Conservation (phyloP, 2,797 vertebrate species). For the Huso huso region DNA sequence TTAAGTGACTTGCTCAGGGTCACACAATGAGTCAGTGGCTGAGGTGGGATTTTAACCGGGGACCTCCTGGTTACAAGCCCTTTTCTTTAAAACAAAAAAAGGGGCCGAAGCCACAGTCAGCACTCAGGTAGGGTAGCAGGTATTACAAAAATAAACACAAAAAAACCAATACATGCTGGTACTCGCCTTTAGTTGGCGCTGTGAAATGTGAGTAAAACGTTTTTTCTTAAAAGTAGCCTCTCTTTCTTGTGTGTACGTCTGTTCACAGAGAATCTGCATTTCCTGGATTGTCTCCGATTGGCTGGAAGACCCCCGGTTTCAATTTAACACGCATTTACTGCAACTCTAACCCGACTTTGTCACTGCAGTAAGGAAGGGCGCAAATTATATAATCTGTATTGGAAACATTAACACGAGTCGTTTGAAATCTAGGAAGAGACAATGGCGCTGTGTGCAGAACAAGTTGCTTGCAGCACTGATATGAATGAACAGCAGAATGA, state of each 20-base stretch:
- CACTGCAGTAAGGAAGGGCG: slow-evolving; percentile 1
- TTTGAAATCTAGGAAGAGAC: neutral
- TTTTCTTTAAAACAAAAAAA: too few relatives aligned
- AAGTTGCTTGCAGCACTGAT: slow-evolving; percentile 5
- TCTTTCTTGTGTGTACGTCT: slow-evolving; percentile 1
- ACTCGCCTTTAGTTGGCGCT: slow-evolving; percentile 24
- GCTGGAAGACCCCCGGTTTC: slow-evolving; percentile 7
- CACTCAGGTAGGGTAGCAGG: too few relatives aligned
- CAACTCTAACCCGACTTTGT: slow-evolving; percentile 28
- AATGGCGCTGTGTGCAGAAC: slow-evolving; percentile 46
- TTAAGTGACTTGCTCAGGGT: too few relatives aligned
- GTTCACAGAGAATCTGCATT: neutral
- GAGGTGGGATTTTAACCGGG: too few relatives aligned
- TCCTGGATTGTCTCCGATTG: slow-evolving; percentile 13
- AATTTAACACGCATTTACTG: slow-evolving; percentile 25
- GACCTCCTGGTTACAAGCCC: too few relatives aligned
- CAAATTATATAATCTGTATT: neutral
- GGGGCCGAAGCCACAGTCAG: too few relatives aligned
- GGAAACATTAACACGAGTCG: neutral
- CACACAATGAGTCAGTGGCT: too few relatives aligned
- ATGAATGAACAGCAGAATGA: slow-evolving; percentile 26
- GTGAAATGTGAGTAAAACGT: neutral
- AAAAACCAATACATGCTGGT: too few relatives aligned
- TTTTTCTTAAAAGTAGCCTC: too few relatives aligned
- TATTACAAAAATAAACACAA: too few relatives aligned